A percentile compares a stretch with the other conserved stretches of the same genome.
phyloP scores from a whole-genome alignment of 2,797 vertebrate genomes.

The Myiotriccus ornatus region DNA sequence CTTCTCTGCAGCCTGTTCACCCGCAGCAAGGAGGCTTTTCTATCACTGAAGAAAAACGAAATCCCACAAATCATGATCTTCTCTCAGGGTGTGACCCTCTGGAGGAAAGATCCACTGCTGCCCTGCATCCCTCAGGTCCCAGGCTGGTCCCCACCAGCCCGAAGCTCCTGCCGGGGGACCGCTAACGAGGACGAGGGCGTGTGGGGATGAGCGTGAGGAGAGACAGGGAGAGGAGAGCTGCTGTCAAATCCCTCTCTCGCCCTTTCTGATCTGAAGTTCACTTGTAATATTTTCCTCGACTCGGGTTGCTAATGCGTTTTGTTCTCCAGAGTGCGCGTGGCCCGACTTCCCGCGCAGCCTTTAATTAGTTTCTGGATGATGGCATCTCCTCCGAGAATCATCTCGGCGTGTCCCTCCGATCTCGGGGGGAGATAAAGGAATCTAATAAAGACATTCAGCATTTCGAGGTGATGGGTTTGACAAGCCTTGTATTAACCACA shows the following conservation, averaged over 20 bases:
- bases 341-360: slow-evolving; percentile 73
- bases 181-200: background rate
- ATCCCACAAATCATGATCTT: background rate
- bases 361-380: slow-evolving; percentile 83
- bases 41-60: background rate
- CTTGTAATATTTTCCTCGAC: slow-evolving; percentile 69
- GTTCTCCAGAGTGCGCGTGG: slow-evolving; percentile 71
- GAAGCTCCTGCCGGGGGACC: background rate
- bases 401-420: slow-evolving; percentile 65
- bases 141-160: background rate
- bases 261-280: slow-evolving; percentile 75
- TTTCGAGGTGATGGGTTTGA: slow-evolving; percentile 78
- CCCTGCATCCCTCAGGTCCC: background rate
- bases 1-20: background rate
- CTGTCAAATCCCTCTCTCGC: slow-evolving; percentile 66
- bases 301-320: slow-evolving; percentile 74
- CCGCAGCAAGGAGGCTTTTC: background rate
- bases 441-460: slow-evolving; percentile 80
- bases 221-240: background rate
- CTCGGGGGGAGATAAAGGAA: slow-evolving; percentile 76
- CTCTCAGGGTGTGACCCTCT: fast-evolving
- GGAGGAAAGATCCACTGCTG: background rate
- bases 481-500: slow-evolving; percentile 76
- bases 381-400: slow-evolving; percentile 75
- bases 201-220: background rate